A percentile compares a stretch with the other conserved stretches of the same genome.
Evolutionary conservation across 2,113 vertebrate species (phyloP).

Genomic region (Antigone vipio): DNA sequence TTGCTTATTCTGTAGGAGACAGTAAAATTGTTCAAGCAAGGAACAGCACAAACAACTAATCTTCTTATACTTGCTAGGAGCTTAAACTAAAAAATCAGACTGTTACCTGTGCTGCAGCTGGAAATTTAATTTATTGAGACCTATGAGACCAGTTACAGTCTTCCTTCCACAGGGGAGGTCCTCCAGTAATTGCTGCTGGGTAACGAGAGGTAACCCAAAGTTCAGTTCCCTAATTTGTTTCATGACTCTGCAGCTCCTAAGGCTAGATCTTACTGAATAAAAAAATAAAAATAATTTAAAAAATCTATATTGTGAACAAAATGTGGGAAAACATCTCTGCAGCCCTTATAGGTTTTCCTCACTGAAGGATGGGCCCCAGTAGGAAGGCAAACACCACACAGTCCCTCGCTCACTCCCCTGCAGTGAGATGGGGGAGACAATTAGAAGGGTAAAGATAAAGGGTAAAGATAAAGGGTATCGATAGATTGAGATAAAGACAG

Average conservation of each 20-base stretch:
- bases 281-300: no score
- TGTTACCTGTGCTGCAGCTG: accelerated
- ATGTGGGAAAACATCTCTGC: neutral
- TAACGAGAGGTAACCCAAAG: neutral
- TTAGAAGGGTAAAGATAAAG: neutral
- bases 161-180: neutral
- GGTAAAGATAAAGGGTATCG: neutral
- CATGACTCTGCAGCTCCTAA: neutral
- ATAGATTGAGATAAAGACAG: neutral
- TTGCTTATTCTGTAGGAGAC: neutral
- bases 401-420: neutral
- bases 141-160: neutral
- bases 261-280: neutral
- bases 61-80: neutral
- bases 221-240: neutral
- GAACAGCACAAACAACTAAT: neutral
- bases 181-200: neutral
- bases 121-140: neutral
- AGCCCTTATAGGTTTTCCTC: neutral
- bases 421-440: neutral
- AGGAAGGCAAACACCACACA: neutral
- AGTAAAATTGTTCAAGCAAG: neutral
- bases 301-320: neutral
- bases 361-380: neutral
- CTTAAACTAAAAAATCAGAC: neutral